Evolutionary conservation across 2,797 vertebrate species (phyloP), one percentile per base, ranked within the genome.

Genomic region (Bovichtus variegatus): DNA sequence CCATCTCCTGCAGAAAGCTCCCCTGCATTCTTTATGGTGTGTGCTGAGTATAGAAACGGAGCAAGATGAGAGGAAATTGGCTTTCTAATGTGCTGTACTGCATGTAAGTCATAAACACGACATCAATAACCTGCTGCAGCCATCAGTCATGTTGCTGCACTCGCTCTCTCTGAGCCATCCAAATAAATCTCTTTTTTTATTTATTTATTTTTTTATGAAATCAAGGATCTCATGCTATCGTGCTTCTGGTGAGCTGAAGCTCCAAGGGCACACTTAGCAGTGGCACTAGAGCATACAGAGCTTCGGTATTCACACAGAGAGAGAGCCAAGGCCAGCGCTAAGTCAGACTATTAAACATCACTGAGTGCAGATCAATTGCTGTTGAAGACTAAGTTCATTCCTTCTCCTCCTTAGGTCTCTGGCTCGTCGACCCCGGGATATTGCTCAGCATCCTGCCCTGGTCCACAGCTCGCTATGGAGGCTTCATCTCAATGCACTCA

Each of bases 351-450:
- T 75, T 79, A 75, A 78, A 74, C 63, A 78, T 80, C 55, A 77
- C 74, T 78, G 50, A 84, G 53, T 61, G 64, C n/a, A 69, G 80
- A 87, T 89, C 80, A 77, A 76, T 88, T 61, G 29, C 62, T 77
- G 69, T 4, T 82, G 60, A 69, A 77, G 58, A 82, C 80, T 71
- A 34, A 16, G 38, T 64, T 71, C 7, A 65, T 60, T 72, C 49
- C 55, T 60, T 75, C 31, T 71, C 38, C 36, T 73, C 36, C 36
- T 78, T 69, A 73, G 83, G 73, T 84, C 76, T 83, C 8, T 40
- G 64, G 47, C 77, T 78, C 67, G 80, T 73, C 91, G 89, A 91
- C 83, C 85, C 80, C 81, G 70, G 59, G 50, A 83, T 76, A 72
- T 80, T 19, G 34, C 73, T 88, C 81, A 77, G 36, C 63, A 67